A percentile compares a stretch with the other conserved stretches of the same genome.
These are phyloP conservation scores for Caenorhabditis inopinata DNA, from an alignment of 1,140 invertebrate genomes.

Conservation along the genomic window DNA sequence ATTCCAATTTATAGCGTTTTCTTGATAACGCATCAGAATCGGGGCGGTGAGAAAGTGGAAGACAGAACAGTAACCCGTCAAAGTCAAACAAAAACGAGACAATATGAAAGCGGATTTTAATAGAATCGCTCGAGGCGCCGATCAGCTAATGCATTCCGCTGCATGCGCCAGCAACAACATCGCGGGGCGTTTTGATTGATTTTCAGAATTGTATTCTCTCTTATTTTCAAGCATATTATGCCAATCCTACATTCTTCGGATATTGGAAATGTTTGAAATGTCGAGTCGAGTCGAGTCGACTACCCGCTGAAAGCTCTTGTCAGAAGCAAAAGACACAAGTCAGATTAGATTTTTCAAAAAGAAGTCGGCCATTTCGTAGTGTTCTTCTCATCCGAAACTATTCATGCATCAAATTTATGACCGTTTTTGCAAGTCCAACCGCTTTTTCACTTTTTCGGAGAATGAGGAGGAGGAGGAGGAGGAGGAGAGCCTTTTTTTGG, in stretches of 20 bases:
- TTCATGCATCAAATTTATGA: slow-evolving; percentile 31
- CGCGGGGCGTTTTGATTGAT: background rate
- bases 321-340: too few relatives aligned
- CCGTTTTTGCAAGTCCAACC: slow-evolving; percentile 24
- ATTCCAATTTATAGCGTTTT: too few relatives aligned
- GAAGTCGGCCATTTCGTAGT: background rate
- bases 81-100: background rate
- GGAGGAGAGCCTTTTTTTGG: slow-evolving; percentile 1
- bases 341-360: background rate
- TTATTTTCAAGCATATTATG: background rate
- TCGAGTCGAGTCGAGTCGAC: too few relatives aligned
- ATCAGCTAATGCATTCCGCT: slow-evolving; percentile 12
- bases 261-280: too few relatives aligned
- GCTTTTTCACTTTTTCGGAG: slow-evolving; percentile 28
- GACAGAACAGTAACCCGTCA: slow-evolving; percentile 10
- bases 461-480: too few relatives aligned
- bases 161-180: background rate
- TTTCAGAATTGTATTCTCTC: background rate
- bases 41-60: background rate
- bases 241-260: background rate
- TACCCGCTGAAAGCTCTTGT: background rate
- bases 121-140: background rate
- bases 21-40: too few relatives aligned
- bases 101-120: background rate
- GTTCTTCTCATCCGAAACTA: slow-evolving; percentile 9